These are phyloP conservation scores for Caenorhabditis becei DNA, from an alignment of 2,888 invertebrate genomes.

Conservation along the genomic window DNA sequence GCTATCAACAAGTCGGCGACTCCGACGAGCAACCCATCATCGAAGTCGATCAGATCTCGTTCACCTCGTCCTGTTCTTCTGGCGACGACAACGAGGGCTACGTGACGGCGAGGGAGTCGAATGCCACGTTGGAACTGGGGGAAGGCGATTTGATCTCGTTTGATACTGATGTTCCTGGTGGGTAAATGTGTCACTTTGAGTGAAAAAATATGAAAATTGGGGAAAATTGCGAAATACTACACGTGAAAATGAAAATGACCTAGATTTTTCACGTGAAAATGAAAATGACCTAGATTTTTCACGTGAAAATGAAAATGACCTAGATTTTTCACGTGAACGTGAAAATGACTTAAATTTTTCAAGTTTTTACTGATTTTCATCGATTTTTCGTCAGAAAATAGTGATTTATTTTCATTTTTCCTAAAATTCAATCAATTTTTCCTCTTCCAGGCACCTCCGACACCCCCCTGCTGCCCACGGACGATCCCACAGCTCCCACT, in stretches of 20 bases:
- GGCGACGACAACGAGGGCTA: slow-evolving; percentile 36
- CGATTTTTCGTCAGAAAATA: too few species aligned
- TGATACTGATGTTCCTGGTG: slow-evolving; percentile 37
- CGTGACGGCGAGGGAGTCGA: slow-evolving; percentile 16
- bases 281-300: too few species aligned
- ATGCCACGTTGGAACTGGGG: neutral
- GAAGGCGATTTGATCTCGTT: slow-evolving; percentile 51
- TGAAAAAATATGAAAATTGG: too few species aligned
- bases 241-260: neutral
- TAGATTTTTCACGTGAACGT: too few species aligned
- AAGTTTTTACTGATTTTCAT: too few species aligned
- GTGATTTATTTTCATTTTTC: too few species aligned
- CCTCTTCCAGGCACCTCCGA: slow-evolving; percentile 49
- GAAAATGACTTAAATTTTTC: too few species aligned
- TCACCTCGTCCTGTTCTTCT: slow-evolving; percentile 56
- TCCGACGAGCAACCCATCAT: slow-evolving; percentile 44
- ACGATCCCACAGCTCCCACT: slow-evolving; percentile 8
- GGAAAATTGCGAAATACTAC: neutral
- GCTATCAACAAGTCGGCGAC: slow-evolving; percentile 56
- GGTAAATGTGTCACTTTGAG: neutral
- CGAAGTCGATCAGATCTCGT: slow-evolving; percentile 61
- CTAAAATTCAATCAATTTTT: neutral
- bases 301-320: too few species aligned
- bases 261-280: neutral
- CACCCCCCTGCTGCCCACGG: slow-evolving; percentile 10